Evolutionary conservation across 1,140 invertebrate genomes (phyloP), one percentile per base, ranked within the genome.

Genomic region (Platorchestia sp.): DNA sequence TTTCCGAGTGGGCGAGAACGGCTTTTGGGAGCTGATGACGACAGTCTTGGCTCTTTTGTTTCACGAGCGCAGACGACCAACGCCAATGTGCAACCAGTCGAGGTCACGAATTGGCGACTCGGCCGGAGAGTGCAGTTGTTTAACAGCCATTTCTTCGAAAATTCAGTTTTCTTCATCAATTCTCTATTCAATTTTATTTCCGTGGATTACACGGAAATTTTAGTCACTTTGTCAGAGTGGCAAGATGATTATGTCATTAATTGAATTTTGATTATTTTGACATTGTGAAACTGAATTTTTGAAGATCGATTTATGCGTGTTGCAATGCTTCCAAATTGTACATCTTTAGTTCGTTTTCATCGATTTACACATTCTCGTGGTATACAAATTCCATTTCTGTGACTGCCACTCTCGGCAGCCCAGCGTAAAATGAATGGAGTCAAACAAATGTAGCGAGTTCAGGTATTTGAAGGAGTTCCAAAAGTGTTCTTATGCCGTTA

Each of bases 1-100:
- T 93, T 93, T 93, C 91, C 91, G 45, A 93, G 91, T 93, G 91
- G 45, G 91, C 40, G 91, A 44, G 91, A 93, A 47, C 91, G 91
- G 91, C 91, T 93, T 93, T 93, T 93, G 43, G 91, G 27, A 47
- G 91, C 91, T 45, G 91, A 45, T 93, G 91, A 93, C 91, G 91
- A 45, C 91, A 45, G 91, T 45, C 91, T 10, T 0, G 14, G 43
- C 45, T 40, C 91, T 93, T 45, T 45, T 45, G 43, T 93, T 44
- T 47, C 43, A 6, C 45, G 7, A 19, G 41, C 45, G 45, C 91
- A 47, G 91, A 40, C 45, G 19, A 91, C 89, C 16, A 93, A 93
- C 45, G 91, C 6, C 41, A 14, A 6, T 10, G 91, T 0, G 44
- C 45, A 47, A 16, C 41, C 91, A 42, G 36, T 44, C 7, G 27